These are phyloP conservation scores for Atta texana DNA, from an alignment of 1,140 invertebrate genomes.

Conservation along the genomic window DNA sequence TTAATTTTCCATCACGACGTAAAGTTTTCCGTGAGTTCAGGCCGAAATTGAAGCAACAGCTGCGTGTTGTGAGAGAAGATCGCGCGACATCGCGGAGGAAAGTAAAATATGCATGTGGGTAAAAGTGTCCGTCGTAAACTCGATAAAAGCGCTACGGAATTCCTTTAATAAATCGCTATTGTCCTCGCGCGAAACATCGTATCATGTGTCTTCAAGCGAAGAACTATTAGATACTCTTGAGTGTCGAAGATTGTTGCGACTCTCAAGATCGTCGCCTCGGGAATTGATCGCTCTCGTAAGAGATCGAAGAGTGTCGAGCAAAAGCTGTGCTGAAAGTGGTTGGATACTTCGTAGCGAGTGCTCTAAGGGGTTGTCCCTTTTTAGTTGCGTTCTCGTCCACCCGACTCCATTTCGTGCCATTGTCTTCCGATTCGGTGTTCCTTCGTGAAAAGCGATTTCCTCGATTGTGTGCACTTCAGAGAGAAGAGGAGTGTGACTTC, in stretches of 20 bases:
- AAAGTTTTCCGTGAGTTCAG: conserved; percentile 34
- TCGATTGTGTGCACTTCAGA: background rate
- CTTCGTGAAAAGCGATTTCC: conserved; percentile 57
- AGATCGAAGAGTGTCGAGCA: conserved; percentile 45
- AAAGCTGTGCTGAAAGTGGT: conserved; percentile 52
- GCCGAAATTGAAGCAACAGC: conserved; percentile 38
- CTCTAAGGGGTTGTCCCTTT: background rate
- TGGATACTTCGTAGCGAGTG: conserved; percentile 47
- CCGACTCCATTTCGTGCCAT: conserved; percentile 60
- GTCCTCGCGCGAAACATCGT: conserved; percentile 6
- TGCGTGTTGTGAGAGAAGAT: conserved; percentile 12
- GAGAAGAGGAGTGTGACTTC: conserved; percentile 43
- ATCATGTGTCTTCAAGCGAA: conserved; percentile 6
- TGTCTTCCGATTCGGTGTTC: conserved; percentile 51
- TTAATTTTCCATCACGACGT: conserved; percentile 44
- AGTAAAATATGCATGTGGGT: conserved; percentile 44
- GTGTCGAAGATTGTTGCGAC: conserved; percentile 46
- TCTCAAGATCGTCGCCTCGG: conserved; percentile 28
- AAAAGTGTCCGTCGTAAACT: conserved; percentile 25
- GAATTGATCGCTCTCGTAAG: conserved; percentile 43
- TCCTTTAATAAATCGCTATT: conserved; percentile 41
- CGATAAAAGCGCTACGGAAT: background rate
- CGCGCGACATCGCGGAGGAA: conserved; percentile 9
- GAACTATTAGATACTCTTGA: conserved; percentile 9
- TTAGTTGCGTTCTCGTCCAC: conserved; percentile 20